These are phyloP conservation scores for Cyanistes caeruleus DNA, from an alignment of 2,113 vertebrate species.

Conservation along the genomic window DNA sequence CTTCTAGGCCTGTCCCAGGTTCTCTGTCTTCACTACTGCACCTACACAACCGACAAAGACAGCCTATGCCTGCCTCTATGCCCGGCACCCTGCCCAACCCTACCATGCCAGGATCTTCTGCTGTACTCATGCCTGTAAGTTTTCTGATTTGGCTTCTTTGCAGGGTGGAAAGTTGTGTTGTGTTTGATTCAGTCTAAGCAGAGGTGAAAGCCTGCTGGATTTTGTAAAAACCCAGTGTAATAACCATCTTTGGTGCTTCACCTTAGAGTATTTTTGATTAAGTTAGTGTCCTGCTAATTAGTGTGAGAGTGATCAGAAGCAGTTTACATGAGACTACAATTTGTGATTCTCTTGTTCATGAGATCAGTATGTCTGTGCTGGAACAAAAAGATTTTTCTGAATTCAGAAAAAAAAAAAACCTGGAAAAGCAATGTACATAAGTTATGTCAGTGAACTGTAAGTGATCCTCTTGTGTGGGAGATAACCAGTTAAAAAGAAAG, in stretches of 20 bases:
- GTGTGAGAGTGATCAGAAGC: neutral
- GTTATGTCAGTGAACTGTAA: neutral
- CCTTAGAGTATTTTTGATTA: neutral
- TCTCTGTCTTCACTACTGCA: conserved; percentile 97
- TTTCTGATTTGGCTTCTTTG: neutral
- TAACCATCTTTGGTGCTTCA: neutral
- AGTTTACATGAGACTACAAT: neutral
- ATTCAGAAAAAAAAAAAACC: neutral
- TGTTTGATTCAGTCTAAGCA: neutral
- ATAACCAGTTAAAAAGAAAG: neutral
- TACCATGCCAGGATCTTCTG: conserved; percentile 97
- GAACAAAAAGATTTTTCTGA: neutral
- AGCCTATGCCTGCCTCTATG: conserved; percentile 99
- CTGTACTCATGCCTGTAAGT: conserved; percentile 98
- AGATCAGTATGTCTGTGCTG: neutral
- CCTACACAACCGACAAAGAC: conserved; percentile 97
- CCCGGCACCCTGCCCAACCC: conserved; percentile 97
- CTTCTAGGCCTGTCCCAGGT: conserved; percentile 92
- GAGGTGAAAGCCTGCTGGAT: neutral
- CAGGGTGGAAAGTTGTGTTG: neutral
- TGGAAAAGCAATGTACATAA: neutral
- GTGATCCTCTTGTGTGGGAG: neutral
- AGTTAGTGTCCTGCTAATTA: neutral
- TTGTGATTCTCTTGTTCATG: neutral
- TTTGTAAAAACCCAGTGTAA: neutral